Conservation (phyloP, 2,888 invertebrate genomes). For the Alviniconcha strummeri region DNA sequence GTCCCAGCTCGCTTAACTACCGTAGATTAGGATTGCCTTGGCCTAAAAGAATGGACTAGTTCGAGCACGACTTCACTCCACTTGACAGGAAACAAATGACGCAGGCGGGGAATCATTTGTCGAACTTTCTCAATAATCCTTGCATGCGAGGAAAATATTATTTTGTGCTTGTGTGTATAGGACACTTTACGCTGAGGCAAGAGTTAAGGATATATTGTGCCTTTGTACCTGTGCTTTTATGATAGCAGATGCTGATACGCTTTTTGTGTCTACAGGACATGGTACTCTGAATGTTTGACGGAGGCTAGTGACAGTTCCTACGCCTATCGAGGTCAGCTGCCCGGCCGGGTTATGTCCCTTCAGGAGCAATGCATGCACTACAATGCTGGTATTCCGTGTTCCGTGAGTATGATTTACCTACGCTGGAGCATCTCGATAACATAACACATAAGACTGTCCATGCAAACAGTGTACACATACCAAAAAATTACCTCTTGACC, state of each 20-base stretch:
- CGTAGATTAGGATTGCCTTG: too few species aligned
- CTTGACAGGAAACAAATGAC: too few species aligned
- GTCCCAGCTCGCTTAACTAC: too few species aligned
- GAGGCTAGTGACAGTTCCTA: slow-evolving; percentile 44
- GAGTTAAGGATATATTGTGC: too few species aligned
- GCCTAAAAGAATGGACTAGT: too few species aligned
- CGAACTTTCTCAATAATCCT: too few species aligned
- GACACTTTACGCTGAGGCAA: too few species aligned
- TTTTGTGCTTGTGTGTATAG: too few species aligned
- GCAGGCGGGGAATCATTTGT: too few species aligned
- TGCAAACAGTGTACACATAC: not conserved
- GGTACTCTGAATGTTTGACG: slow-evolving; percentile 56
- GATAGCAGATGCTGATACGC: too few species aligned
- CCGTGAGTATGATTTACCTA: slow-evolving; percentile 41
- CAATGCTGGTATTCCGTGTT: slow-evolving; percentile 61
- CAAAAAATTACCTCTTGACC: not conserved
- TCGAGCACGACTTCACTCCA: too few species aligned
- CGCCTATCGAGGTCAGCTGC: slow-evolving; percentile 56
- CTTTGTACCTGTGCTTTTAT: not conserved
- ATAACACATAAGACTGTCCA: not conserved
- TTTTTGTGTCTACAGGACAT: slow-evolving; percentile 48
- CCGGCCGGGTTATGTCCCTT: slow-evolving; percentile 58
- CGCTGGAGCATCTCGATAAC: not conserved
- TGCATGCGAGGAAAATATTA: too few species aligned
- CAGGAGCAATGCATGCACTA: slow-evolving; percentile 60